Evolutionary conservation across 2,888 invertebrate genomes (phyloP), one percentile per base, ranked within the genome.

Genomic region (Drosophila niveifrons): DNA sequence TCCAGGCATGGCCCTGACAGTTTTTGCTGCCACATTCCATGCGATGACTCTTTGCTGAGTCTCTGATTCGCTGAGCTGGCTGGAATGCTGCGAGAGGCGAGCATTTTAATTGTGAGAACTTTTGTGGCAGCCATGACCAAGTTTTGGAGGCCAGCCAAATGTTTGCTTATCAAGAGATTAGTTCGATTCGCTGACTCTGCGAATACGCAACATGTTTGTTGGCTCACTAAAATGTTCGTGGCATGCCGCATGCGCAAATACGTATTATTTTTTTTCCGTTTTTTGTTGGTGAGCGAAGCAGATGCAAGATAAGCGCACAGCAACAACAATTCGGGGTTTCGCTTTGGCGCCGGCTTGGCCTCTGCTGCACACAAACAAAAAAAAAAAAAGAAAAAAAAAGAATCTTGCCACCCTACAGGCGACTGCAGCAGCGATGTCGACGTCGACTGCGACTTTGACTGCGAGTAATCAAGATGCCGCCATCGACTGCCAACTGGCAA

Each of bases 41-140:
- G 76, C 67, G 75, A 66, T 75, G 75, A 43, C 58, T 58, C 66
- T 39, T 31, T 31, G 75, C 63, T 75, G 75, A 43, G 55, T 58
- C 66, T 36, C 10, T 31, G 31, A 10, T 9, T 10, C 31, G 9
- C 31, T 31, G 31, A 10, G 31, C 10, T 31, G 31, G 10, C 56
- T 52, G 59, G 57, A 57, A 57, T 57, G 57, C 57, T 58, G 66
- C 53, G 79, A 71, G 64, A 66, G 55, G 56, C 52, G 74, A 73
- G 69, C 68, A 74, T 77, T 80, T 78, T 78, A 85, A 78, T 88
- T 84, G 84, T 85, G 88, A 85, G 84, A 85, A 88, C 77, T 84
- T 68, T 68, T 71, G 66, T 63, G 56, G 75, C 76, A 79, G 76
- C 82, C 80, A 64, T 81, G 80, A 82, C 80, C 80, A 82, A 80